Conservation (phyloP, 2,888 invertebrate genomes). For the Cataglyphis altisquamis region DNA sequence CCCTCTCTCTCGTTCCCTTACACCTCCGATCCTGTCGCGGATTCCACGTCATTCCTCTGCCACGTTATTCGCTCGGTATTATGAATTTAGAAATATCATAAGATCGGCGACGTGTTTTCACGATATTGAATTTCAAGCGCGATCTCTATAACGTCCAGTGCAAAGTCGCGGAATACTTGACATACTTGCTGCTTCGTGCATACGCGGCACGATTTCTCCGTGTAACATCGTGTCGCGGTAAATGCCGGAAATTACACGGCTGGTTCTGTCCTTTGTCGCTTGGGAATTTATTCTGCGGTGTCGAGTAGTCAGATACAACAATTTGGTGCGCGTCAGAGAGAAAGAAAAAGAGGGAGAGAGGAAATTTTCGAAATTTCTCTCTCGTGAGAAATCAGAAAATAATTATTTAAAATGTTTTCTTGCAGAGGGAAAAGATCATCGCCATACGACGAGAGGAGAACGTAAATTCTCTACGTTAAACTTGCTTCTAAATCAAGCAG, state of each 20-base stretch:
- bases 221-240: slow-evolving; percentile 41
- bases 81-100: slow-evolving; percentile 80
- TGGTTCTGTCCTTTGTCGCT: slow-evolving; percentile 43
- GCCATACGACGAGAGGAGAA: background rate
- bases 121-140: slow-evolving; percentile 81
- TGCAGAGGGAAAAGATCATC: background rate
- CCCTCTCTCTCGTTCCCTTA: slow-evolving; percentile 14
- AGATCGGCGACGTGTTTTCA: slow-evolving; percentile 79
- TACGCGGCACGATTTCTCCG: slow-evolving; percentile 37
- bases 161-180: slow-evolving; percentile 34
- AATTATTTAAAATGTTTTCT: slow-evolving; percentile 5
- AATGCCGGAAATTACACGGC: slow-evolving; percentile 50
- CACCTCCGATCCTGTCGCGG: slow-evolving; percentile 8
- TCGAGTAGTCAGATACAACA: slow-evolving; percentile 1
- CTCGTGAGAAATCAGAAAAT: background rate
- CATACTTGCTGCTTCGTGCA: slow-evolving; percentile 43
- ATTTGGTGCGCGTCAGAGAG: background rate
- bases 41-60: slow-evolving; percentile 56
- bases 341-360: background rate
- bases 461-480: background rate
- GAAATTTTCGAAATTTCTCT: background rate
- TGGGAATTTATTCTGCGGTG: slow-evolving; percentile 34
- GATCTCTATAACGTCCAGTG: slow-evolving; percentile 28
- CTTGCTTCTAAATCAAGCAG: background rate
- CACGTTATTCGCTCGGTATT: slow-evolving; percentile 74